Percentiles rank a stretch among this genome's conserved stretches.
phyloP scores from a whole-genome alignment of 2,113 vertebrate species.

The Cyrtonyx montezumae region DNA sequence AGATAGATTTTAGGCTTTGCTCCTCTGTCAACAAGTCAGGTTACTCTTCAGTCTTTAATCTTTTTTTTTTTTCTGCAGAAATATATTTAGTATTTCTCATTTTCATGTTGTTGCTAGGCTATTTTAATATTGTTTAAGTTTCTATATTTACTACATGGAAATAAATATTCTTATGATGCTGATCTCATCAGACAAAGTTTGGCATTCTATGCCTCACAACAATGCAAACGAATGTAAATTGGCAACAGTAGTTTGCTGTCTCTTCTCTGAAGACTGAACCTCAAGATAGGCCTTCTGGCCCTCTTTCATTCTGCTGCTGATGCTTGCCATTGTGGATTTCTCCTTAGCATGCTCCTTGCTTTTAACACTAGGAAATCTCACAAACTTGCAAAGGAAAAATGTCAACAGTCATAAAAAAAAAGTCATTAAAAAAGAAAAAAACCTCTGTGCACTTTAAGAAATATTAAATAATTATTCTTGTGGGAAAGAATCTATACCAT shows the following conservation, averaged over 20 bases:
- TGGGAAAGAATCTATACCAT: background rate
- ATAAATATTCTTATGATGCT: background rate
- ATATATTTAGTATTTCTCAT: constrained; percentile 18
- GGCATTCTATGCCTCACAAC: background rate
- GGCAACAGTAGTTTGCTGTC: background rate
- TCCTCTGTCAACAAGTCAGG: constrained; percentile 4
- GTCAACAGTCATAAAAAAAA: background rate
- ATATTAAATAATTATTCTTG: background rate
- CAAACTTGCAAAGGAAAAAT: background rate
- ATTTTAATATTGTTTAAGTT: background rate
- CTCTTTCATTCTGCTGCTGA: background rate
- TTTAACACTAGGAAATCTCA: constrained; percentile 15
- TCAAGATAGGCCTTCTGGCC: background rate
- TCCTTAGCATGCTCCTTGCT: background rate
- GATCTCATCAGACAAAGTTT: background rate
- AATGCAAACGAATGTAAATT: constrained; percentile 29
- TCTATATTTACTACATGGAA: background rate
- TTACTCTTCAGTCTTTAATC: constrained; percentile 12
- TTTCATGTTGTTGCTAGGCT: background rate
- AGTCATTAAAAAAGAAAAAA: background rate
- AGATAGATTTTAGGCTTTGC: background rate
- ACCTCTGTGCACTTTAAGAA: background rate
- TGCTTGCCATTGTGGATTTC: background rate
- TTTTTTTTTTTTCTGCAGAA: background rate
- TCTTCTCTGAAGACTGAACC: constrained; percentile 1